Evolutionary conservation across 2,797 vertebrate species (phyloP).

Genomic region (Galago senegalensis): DNA sequence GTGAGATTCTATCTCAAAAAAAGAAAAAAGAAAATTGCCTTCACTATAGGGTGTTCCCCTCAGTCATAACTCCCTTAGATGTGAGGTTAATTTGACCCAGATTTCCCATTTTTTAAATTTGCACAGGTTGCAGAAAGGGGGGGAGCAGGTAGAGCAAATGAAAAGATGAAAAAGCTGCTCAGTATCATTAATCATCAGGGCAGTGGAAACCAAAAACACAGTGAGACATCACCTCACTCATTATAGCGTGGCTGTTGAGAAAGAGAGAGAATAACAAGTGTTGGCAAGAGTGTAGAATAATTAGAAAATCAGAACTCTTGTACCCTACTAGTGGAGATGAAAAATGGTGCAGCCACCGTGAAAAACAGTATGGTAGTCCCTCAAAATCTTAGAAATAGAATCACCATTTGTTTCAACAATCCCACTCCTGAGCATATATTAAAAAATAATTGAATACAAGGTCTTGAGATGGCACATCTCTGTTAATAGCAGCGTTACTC

Average conservation of each 20-base stretch:
- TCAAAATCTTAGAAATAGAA: slow-evolving; percentile 59
- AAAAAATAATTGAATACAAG: neutral
- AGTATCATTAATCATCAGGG: neutral
- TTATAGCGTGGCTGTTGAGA: neutral
- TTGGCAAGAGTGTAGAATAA: neutral
- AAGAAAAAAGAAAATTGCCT: neutral
- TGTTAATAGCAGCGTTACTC: neutral
- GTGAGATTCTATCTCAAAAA: no score
- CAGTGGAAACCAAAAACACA: slow-evolving; percentile 16
- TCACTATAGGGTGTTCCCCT: neutral
- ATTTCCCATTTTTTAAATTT: neutral
- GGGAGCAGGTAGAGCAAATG: neutral
- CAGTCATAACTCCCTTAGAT: neutral
- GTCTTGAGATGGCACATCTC: neutral
- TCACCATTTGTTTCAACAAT: neutral
- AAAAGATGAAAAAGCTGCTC: neutral
- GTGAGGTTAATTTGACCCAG: neutral
- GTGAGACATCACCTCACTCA: neutral
- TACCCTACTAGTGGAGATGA: neutral
- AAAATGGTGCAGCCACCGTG: neutral
- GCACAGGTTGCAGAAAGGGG: neutral
- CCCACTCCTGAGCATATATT: neutral
- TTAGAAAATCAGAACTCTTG: neutral
- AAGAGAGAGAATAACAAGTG: neutral
- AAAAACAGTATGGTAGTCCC: neutral